These are phyloP conservation scores for Lepidonotus clava DNA, from an alignment of 2,888 invertebrate genomes.

Conservation along the genomic window DNA sequence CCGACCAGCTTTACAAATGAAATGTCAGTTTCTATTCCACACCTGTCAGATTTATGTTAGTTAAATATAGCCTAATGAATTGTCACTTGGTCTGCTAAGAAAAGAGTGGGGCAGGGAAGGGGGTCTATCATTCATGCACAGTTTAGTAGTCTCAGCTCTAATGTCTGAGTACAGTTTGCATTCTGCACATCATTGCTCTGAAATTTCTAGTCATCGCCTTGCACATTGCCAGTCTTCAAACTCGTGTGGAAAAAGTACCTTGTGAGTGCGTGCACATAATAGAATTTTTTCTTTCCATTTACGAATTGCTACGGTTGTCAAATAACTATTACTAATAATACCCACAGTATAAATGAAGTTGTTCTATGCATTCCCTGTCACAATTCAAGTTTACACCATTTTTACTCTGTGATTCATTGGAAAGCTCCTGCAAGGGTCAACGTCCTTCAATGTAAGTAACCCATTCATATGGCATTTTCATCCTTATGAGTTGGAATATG, in stretches of 20 bases:
- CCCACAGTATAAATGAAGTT: not conserved
- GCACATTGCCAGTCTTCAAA: constrained; percentile 18
- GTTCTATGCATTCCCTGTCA: constrained; percentile 7
- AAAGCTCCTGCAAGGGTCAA: constrained; percentile 53
- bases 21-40: no score
- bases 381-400: constrained; percentile 47
- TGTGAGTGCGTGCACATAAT: constrained; percentile 31
- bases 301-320: not conserved
- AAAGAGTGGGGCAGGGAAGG: no score
- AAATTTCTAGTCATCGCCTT: constrained; percentile 12
- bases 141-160: no score
- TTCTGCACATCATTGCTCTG: not conserved
- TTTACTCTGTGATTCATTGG: constrained; percentile 48
- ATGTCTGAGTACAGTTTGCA: not conserved
- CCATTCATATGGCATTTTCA: constrained; percentile 36
- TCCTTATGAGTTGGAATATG: constrained; percentile 41
- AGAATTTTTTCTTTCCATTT: not conserved
- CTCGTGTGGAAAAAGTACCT: not conserved
- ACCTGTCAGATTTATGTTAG: no score
- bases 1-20: no score
- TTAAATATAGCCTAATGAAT: no score
- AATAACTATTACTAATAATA: not conserved
- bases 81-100: no score
- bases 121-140: no score
- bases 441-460: constrained; percentile 48